Conservation (phyloP, 1,140 invertebrate genomes). For the fruit fly (Drosophila melanogaster) region Release_6_plus_ISO1_MT NT_033777.3:11979001-11979500, state of each 20-base stretch:
- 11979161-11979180: constrained; percentile 87
- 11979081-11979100: constrained; percentile 84
- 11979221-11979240: constrained; percentile 87
- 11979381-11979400: constrained; percentile 89
- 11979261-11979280: constrained; percentile 85
- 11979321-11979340: constrained; percentile 88
- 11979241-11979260: constrained; percentile 89
- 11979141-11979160: constrained; percentile 88
- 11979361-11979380: constrained; percentile 93
- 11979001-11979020: constrained; percentile 2
- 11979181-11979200: constrained; percentile 87
- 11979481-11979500: constrained; percentile 92
- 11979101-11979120: constrained; percentile 56
- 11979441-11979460: constrained; percentile 89
- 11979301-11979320: constrained; percentile 89
- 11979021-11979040: constrained; percentile 18
- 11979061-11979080: constrained; percentile 75
- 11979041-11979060: constrained; percentile 39
- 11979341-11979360: constrained; percentile 88
- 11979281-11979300: constrained; percentile 89
- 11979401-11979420: constrained; percentile 92
- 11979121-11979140: constrained; percentile 79
- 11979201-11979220: constrained; percentile 88
- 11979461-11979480: constrained; percentile 89
- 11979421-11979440: constrained; percentile 93